A percentile compares a stretch with the other conserved stretches of the same genome.
phyloP scores from a whole-genome alignment of 1,140 invertebrate genomes.

The Berghia stephanieae region DNA sequence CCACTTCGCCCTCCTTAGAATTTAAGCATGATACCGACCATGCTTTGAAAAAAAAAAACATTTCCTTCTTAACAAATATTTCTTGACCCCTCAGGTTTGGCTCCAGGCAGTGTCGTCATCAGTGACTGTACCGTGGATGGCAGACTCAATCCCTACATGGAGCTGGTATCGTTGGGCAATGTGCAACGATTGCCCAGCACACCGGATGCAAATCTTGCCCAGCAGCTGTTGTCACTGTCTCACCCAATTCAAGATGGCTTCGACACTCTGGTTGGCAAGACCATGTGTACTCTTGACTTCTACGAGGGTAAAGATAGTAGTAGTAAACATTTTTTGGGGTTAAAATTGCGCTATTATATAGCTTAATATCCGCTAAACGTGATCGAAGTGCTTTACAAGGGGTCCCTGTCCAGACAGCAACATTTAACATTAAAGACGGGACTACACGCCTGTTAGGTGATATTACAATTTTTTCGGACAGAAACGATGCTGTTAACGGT shows the following conservation, averaged over 20 bases:
- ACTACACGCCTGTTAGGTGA: too few relatives aligned
- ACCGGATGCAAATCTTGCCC: conserved; percentile 81
- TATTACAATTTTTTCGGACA: too few relatives aligned
- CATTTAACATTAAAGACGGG: too few relatives aligned
- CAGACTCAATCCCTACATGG: conserved; percentile 75
- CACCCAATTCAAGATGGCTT: conserved; percentile 76
- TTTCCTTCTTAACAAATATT: too few relatives aligned
- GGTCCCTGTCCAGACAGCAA: too few relatives aligned
- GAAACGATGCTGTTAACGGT: too few relatives aligned
- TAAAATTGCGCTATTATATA: too few relatives aligned
- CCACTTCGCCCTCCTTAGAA: too few relatives aligned
- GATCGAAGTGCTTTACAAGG: too few relatives aligned
- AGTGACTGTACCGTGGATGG: conserved; percentile 87
- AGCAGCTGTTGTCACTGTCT: conserved; percentile 77
- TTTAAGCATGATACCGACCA: too few relatives aligned
- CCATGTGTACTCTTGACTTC: conserved; percentile 96
- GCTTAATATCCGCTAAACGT: too few relatives aligned
- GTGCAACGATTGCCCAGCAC: conserved; percentile 83
- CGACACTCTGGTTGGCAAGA: conserved; percentile 90
- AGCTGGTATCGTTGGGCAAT: conserved; percentile 85
- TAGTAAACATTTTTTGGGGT: background rate
- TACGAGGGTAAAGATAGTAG: conserved; percentile 83
- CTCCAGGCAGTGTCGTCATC: conserved; percentile 87
- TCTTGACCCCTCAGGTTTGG: conserved; percentile 69
- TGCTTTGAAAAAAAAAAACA: too few relatives aligned